Evolutionary conservation across 2,113 vertebrate genomes (phyloP).

Genomic region (Phalacrocorax pelagicus): DNA sequence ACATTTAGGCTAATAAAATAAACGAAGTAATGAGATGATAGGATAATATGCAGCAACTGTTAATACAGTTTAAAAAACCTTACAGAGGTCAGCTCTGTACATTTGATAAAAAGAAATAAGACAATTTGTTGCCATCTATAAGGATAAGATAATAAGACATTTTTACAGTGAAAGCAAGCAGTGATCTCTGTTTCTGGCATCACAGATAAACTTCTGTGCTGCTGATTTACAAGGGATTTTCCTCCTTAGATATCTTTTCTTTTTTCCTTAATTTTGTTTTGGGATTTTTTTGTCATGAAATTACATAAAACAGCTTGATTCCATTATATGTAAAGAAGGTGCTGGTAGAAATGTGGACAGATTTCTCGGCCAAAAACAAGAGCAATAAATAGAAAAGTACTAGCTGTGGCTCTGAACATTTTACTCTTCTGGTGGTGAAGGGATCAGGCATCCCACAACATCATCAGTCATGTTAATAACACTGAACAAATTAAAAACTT

Average conservation of each 20-base stretch:
- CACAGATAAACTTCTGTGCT: background rate
- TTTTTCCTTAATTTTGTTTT: background rate
- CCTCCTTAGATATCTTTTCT: background rate
- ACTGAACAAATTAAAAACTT: background rate
- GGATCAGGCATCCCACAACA: background rate
- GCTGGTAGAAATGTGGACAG: background rate
- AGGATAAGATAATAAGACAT: background rate
- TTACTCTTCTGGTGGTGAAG: background rate
- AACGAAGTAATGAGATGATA: background rate
- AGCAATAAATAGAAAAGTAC: background rate
- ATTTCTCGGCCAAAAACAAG: background rate
- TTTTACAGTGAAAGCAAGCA: background rate
- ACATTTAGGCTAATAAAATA: background rate
- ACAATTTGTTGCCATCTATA: background rate
- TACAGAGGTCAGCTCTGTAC: background rate
- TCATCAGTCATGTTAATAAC: background rate
- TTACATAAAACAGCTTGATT: background rate
- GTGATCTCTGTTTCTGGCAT: background rate
- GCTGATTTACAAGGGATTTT: background rate
- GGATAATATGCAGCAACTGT: background rate
- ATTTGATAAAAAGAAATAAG: background rate
- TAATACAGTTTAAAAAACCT: background rate
- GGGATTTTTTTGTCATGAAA: background rate
- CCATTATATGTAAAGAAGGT: background rate
- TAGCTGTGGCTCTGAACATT: background rate